Evolutionary conservation across 2,888 invertebrate genomes (phyloP).

Genomic region (Shargacucullia verbasci): DNA sequence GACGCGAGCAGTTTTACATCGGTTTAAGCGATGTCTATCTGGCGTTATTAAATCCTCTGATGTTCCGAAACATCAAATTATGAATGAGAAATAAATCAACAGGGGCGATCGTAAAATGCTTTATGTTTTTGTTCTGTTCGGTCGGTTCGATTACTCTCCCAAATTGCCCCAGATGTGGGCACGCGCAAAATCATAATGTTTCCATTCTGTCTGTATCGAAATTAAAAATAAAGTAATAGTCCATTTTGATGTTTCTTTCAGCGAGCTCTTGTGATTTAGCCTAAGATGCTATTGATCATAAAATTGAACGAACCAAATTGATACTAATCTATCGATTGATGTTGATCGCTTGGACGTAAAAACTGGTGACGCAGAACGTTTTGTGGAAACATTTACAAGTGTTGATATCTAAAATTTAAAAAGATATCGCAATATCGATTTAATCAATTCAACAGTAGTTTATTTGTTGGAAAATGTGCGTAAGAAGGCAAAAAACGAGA

Average conservation of each 20-base stretch:
- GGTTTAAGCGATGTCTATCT: slow-evolving; percentile 86
- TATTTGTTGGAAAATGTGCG: slow-evolving; percentile 14
- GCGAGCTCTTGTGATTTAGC: slow-evolving; percentile 56
- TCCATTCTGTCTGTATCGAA: slow-evolving; percentile 65
- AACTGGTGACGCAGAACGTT: slow-evolving; percentile 44
- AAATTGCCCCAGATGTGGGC: slow-evolving; percentile 82
- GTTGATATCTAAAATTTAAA: slow-evolving; percentile 23
- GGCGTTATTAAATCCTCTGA: slow-evolving; percentile 86
- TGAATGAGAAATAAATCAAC: slow-evolving; percentile 88
- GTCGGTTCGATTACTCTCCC: slow-evolving; percentile 79
- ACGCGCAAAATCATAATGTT: slow-evolving; percentile 75
- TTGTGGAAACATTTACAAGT: slow-evolving; percentile 28
- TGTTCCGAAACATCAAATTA: slow-evolving; percentile 88
- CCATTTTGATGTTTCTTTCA: slow-evolving; percentile 58
- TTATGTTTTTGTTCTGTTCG: slow-evolving; percentile 86
- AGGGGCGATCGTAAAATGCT: slow-evolving; percentile 85
- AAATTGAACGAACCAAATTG: slow-evolving; percentile 51
- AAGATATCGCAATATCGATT: slow-evolving; percentile 17
- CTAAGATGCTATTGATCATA: slow-evolving; percentile 54
- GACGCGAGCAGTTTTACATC: slow-evolving; percentile 85
- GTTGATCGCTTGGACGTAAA: slow-evolving; percentile 26
- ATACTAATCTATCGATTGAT: slow-evolving; percentile 46
- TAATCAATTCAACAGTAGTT: slow-evolving; percentile 18
- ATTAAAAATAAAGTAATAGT: slow-evolving; percentile 68
- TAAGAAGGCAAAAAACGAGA: slow-evolving; percentile 15